These are phyloP conservation scores for Acrocephalus kingi DNA, from an alignment of 2,113 vertebrate genomes.

Conservation along the genomic window DNA sequence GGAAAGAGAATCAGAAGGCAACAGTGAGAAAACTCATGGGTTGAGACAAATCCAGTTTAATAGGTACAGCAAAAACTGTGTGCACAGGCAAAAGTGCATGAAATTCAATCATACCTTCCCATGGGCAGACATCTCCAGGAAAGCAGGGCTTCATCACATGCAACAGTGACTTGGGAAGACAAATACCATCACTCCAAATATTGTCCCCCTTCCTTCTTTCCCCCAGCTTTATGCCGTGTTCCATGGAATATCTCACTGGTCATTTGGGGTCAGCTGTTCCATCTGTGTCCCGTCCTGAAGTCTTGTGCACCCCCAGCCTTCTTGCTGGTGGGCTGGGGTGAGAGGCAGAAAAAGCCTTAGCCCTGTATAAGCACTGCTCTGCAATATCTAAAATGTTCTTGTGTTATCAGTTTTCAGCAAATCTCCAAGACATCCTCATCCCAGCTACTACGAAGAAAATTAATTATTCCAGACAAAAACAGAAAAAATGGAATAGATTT, in stretches of 20 bases:
- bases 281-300: not conserved
- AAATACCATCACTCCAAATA: accelerated
- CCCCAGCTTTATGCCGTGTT: not conserved
- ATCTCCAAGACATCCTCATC: not conserved
- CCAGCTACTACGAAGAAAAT: not conserved
- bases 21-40: not conserved
- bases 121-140: not conserved
- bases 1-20: not conserved
- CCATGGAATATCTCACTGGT: not conserved
- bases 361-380: not conserved
- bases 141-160: not conserved
- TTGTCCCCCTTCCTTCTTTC: not conserved
- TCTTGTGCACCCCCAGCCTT: not conserved
- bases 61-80: not conserved
- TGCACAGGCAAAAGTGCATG: not conserved
- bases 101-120: not conserved
- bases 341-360: not conserved
- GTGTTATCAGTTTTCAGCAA: not conserved
- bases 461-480: not conserved
- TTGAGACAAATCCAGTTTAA: not conserved
- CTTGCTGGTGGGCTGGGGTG: accelerated
- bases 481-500: not conserved
- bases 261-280: not conserved
- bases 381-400: not conserved
- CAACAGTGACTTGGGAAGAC: not conserved